Evolutionary conservation across 2,113 vertebrate genomes (phyloP).

Genomic region (Triplophysa tibetana): DNA sequence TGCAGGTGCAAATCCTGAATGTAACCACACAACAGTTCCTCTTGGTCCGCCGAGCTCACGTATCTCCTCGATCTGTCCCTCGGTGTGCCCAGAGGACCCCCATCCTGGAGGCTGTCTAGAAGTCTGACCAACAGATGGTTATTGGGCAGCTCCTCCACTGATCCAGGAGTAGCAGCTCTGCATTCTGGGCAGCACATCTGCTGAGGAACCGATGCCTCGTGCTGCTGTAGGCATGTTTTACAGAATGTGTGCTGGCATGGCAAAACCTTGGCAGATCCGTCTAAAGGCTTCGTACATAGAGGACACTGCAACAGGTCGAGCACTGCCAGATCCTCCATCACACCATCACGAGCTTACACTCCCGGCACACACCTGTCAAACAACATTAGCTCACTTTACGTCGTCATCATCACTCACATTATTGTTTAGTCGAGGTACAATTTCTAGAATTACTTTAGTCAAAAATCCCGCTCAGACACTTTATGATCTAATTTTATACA

Average conservation of each 20-base stretch:
- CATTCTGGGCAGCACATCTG: constrained; percentile 89
- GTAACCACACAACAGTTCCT: constrained; percentile 56
- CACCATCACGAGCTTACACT: constrained; percentile 49
- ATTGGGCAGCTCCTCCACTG: constrained; percentile 84
- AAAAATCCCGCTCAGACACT: not conserved
- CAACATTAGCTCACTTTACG: not conserved
- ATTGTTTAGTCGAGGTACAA: no score
- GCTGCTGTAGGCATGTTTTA: constrained; percentile 83
- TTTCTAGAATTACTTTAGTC: not conserved
- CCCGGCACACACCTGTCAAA: not conserved
- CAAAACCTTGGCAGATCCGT: constrained; percentile 85
- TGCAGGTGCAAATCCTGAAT: constrained; percentile 52
- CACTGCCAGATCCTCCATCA: constrained; percentile 83
- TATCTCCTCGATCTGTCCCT: constrained; percentile 67
- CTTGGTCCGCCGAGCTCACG: constrained; percentile 63
- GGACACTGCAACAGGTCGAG: constrained; percentile 87
- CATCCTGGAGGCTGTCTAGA: constrained; percentile 76
- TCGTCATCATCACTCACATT: not conserved
- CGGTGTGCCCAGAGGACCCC: constrained; percentile 44
- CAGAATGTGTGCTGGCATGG: constrained; percentile 98
- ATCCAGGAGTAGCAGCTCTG: constrained; percentile 74
- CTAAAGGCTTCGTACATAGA: constrained; percentile 84
- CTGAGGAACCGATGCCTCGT: constrained; percentile 73
- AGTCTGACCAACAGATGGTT: constrained; percentile 86
- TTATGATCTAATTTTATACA: not conserved